Conservation (phyloP, 2,797 vertebrate species). For the Atherinosoma microstoma region DNA sequence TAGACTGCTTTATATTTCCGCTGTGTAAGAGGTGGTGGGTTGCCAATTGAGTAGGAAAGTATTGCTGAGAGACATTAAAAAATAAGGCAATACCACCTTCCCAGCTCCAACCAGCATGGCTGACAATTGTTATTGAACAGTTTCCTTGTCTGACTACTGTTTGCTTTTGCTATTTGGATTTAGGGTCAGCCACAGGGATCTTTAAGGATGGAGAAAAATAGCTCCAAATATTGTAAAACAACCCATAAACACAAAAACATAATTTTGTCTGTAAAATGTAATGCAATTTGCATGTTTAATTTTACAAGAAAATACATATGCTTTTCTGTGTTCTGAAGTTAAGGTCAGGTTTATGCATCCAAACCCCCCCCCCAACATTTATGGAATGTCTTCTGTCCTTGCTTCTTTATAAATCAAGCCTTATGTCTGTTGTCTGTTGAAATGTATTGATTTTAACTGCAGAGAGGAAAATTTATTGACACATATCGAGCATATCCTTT, state of each 20-base stretch:
- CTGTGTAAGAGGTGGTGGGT: background rate
- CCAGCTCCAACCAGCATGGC: background rate
- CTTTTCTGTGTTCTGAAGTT: too few relatives aligned
- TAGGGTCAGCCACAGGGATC: background rate
- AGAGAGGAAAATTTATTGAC: background rate
- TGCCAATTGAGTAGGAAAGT: constrained; percentile 1
- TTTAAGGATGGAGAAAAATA: background rate
- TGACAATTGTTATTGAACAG: background rate
- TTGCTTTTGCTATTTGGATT: background rate
- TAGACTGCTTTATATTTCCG: background rate
- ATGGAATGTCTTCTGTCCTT: background rate
- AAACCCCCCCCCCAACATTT: background rate
- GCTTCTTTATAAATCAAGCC: background rate
- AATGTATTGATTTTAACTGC: background rate
- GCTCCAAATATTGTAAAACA: background rate
- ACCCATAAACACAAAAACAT: background rate
- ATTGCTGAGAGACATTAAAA: background rate
- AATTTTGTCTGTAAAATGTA: background rate
- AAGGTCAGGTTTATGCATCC: too few relatives aligned
- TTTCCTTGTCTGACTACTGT: background rate
- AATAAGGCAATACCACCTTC: background rate
- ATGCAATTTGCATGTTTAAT: too few relatives aligned
- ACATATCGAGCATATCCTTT: background rate
- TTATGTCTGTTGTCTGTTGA: background rate
- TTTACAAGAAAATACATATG: too few relatives aligned